phyloP scores from a whole-genome alignment of 1,140 invertebrate genomes.

The Habropoda laboriosa region DNA sequence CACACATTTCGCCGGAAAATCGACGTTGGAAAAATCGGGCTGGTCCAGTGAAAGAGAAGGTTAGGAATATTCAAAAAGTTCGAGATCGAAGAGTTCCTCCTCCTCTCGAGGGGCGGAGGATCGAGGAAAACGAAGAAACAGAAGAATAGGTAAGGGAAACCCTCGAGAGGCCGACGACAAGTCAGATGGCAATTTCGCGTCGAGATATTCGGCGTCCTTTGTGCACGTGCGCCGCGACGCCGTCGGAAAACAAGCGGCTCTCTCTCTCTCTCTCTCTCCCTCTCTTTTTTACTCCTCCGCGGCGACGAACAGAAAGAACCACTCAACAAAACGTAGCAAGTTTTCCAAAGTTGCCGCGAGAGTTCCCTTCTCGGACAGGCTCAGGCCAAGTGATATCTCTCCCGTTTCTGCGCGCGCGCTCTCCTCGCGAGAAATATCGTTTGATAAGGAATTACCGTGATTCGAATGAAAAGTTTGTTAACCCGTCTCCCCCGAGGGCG shows the following conservation, averaged over 20 bases:
- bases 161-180: not conserved
- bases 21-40: too few species aligned
- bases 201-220: not conserved
- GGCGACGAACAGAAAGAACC: constrained; percentile 17
- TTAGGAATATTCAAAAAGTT: too few species aligned
- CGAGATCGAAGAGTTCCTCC: not conserved
- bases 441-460: not conserved
- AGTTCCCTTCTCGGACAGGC: not conserved
- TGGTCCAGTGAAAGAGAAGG: too few species aligned
- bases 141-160: not conserved
- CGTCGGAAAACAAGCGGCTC: constrained; percentile 8
- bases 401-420: too few species aligned
- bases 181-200: constrained; percentile 14
- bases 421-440: not conserved
- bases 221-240: not conserved
- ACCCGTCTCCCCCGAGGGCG: not conserved
- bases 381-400: not conserved
- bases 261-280: too few species aligned
- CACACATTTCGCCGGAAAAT: too few species aligned
- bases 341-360: constrained; percentile 1
- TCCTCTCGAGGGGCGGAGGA: too few species aligned
- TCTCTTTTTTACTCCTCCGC: too few species aligned
- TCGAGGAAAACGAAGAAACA: not conserved
- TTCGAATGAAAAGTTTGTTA: constrained; percentile 12
- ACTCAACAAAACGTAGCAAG: constrained; percentile 17